These are phyloP conservation scores for Bujurquina vittata DNA, from an alignment of 2,113 vertebrate genomes.

Conservation along the genomic window DNA sequence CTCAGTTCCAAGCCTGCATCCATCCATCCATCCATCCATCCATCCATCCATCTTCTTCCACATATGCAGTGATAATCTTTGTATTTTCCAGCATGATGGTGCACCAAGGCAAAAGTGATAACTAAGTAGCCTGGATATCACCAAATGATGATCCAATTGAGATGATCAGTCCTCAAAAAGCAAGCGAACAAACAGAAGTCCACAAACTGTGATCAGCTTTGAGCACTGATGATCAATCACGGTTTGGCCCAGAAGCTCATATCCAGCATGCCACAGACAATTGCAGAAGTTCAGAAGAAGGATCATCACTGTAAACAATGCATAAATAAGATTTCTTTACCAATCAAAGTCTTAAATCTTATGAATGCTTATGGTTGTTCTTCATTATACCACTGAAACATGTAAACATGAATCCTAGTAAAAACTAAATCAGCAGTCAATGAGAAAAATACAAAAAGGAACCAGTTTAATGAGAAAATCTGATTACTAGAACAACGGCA, in stretches of 20 bases:
- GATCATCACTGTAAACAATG: background rate
- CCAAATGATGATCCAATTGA: background rate
- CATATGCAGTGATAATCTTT: too few relatives aligned
- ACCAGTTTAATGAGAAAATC: background rate
- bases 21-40: too few relatives aligned
- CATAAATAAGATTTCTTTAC: background rate
- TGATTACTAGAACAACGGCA: too few relatives aligned
- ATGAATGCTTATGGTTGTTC: too few relatives aligned
- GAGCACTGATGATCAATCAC: background rate
- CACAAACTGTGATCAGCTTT: rapidly evolving
- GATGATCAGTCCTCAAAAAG: background rate
- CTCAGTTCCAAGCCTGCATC: too few relatives aligned
- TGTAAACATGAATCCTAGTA: too few relatives aligned
- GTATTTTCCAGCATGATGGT: background rate
- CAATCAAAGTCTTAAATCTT: too few relatives aligned
- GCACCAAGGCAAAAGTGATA: background rate
- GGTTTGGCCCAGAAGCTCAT: too few relatives aligned
- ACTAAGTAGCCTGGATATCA: background rate
- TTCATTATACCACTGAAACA: too few relatives aligned
- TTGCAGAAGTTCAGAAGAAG: background rate
- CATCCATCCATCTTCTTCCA: too few relatives aligned
- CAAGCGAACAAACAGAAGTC: background rate
- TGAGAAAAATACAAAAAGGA: background rate
- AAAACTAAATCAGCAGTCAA: background rate
- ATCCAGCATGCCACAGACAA: background rate